These are phyloP conservation scores for Uropsilus gracilis DNA, from an alignment of 2,113 vertebrate species.

Conservation along the genomic window DNA sequence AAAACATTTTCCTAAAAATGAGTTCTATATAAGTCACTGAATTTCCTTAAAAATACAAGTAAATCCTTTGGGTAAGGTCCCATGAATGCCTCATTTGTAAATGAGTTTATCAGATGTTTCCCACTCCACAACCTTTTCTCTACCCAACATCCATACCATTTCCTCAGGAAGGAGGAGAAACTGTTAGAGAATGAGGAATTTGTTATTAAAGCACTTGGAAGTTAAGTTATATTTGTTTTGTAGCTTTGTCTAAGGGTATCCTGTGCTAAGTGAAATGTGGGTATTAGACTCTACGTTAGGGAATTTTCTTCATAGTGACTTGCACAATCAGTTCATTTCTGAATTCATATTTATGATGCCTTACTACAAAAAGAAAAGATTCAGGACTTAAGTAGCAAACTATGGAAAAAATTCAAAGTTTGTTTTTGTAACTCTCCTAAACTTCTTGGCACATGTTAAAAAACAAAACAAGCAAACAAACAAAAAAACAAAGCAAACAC, in stretches of 20 bases:
- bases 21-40: constrained; percentile 36
- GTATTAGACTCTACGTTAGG: neutral
- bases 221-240: neutral
- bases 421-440: neutral
- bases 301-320: neutral
- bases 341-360: neutral
- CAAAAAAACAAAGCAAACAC: too few relatives aligned
- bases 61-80: constrained; percentile 32
- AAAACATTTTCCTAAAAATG: constrained; percentile 51
- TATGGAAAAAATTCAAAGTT: neutral
- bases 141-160: neutral
- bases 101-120: constrained; percentile 72
- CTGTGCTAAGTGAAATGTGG: neutral
- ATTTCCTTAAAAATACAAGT: constrained; percentile 4
- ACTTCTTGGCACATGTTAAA: neutral
- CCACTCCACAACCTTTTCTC: constrained; percentile 21
- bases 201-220: neutral
- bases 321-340: constrained; percentile 33
- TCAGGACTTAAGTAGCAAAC: neutral
- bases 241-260: neutral
- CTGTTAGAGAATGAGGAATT: neutral
- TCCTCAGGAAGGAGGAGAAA: constrained; percentile 9
- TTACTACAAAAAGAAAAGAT: neutral
- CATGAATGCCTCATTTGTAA: constrained; percentile 55
- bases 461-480: too few relatives aligned